Evolutionary conservation across 1,140 invertebrate genomes (phyloP).

Genomic region (Drosophila seguyi): DNA sequence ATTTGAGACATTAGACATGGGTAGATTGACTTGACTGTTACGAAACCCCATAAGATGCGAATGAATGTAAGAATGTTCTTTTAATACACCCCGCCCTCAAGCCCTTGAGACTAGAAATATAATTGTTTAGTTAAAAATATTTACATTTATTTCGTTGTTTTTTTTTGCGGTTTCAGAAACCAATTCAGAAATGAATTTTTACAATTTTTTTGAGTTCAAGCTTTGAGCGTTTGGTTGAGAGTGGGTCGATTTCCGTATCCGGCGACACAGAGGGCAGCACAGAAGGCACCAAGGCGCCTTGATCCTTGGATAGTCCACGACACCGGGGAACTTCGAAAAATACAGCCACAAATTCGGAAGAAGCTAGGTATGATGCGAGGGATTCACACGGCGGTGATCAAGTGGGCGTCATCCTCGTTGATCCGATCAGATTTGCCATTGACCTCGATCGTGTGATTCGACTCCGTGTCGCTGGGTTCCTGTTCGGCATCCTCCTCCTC

Average conservation of each 20-base stretch:
- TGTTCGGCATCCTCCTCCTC: constrained; percentile 51
- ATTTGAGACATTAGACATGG: too few species aligned
- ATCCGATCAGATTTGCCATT: constrained; percentile 66
- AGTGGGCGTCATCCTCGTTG: constrained; percentile 76
- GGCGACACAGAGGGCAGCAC: constrained; percentile 26
- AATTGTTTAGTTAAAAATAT: constrained; percentile 61
- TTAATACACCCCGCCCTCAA: too few species aligned
- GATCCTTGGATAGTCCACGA: constrained; percentile 21
- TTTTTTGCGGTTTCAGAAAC: constrained; percentile 67
- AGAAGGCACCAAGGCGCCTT: constrained; percentile 13
- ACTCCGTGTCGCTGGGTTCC: constrained; percentile 72
- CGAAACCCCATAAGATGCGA: too few species aligned
- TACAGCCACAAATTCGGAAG: constrained; percentile 38
- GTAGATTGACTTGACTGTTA: too few species aligned
- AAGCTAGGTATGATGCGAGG: not conserved
- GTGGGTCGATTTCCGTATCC: constrained; percentile 18
- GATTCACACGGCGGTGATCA: constrained; percentile 75
- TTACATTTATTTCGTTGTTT: constrained; percentile 74
- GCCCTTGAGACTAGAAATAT: not conserved
- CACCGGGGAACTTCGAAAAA: constrained; percentile 20
- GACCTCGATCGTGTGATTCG: constrained; percentile 67
- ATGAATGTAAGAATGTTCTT: too few species aligned
- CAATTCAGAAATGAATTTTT: constrained; percentile 59
- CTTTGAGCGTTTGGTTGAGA: constrained; percentile 37
- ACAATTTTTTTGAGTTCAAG: constrained; percentile 66